Conservation (phyloP, 2,797 vertebrate species). For the Linurgus olivaceus region DNA sequence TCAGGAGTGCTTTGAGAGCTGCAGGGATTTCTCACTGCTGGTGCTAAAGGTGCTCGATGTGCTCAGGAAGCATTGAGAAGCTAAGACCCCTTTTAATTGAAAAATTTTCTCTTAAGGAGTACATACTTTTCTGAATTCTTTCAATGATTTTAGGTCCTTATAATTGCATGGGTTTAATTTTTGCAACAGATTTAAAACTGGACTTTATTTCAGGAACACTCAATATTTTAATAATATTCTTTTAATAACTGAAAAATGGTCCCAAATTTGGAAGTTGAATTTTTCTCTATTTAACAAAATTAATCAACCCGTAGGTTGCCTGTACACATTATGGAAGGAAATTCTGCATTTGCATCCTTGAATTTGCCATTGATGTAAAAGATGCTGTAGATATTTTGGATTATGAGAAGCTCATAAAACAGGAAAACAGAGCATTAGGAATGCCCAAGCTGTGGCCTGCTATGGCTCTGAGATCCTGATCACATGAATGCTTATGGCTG, state of each 20-base stretch:
- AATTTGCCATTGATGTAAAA: background rate
- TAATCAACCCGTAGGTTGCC: background rate
- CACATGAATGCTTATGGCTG: background rate
- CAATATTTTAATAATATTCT: background rate
- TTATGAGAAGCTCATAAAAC: background rate
- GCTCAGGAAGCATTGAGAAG: background rate
- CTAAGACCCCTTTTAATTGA: background rate
- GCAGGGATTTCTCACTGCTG: background rate
- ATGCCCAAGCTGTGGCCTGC: background rate
- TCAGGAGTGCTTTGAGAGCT: background rate
- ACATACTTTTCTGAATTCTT: background rate
- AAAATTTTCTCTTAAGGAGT: background rate
- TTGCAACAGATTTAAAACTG: background rate
- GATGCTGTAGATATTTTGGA: rapidly evolving
- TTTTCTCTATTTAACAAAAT: background rate
- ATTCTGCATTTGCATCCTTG: background rate
- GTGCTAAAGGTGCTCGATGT: rapidly evolving
- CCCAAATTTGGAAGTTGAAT: background rate
- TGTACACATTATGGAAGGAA: background rate
- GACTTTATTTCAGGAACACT: background rate
- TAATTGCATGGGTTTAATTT: background rate
- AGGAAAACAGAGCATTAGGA: background rate
- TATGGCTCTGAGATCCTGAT: background rate
- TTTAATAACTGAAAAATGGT: background rate
- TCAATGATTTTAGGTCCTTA: background rate